Evolutionary conservation across 30 jellyfish, hydroid and myxozoan species (phyloP).

Genomic region (Calvadosia cruxmelitensis): DNA sequence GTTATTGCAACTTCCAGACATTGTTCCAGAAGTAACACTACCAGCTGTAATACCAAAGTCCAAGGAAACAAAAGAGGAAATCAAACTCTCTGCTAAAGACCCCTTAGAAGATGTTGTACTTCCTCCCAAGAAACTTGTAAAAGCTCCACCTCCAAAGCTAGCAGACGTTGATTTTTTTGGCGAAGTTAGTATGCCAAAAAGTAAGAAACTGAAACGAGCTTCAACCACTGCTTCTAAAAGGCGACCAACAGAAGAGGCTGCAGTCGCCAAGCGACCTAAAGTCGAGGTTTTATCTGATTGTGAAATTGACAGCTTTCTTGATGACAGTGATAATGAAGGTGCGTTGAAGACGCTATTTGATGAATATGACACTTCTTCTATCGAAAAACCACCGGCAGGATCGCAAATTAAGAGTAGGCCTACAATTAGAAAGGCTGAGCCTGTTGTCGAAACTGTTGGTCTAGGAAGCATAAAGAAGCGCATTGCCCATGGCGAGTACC

Average conservation of each 20-base stretch:
- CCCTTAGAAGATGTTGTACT: too few species aligned
- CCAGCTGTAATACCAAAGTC: not conserved
- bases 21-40: not conserved
- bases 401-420: not conserved
- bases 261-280: not conserved
- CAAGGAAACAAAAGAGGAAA: not conserved
- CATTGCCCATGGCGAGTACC: constrained; percentile 46
- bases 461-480: constrained; percentile 58
- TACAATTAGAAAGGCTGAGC: not conserved
- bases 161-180: constrained; percentile 32
- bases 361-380: not conserved
- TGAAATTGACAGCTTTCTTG: not conserved
- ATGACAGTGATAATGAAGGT: not conserved
- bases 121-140: not conserved
- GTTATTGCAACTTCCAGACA: not conserved
- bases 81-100: not conserved
- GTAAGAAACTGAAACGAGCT: constrained; percentile 10
- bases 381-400: not conserved
- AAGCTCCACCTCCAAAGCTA: constrained; percentile 26
- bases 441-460: constrained; percentile 40
- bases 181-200: not conserved
- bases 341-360: not conserved
- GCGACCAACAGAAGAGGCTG: not conserved
- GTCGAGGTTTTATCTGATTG: not conserved
- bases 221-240: not conserved